Evolutionary conservation across 1,140 invertebrate genomes (phyloP).

Genomic region (Nephila pilipes): DNA sequence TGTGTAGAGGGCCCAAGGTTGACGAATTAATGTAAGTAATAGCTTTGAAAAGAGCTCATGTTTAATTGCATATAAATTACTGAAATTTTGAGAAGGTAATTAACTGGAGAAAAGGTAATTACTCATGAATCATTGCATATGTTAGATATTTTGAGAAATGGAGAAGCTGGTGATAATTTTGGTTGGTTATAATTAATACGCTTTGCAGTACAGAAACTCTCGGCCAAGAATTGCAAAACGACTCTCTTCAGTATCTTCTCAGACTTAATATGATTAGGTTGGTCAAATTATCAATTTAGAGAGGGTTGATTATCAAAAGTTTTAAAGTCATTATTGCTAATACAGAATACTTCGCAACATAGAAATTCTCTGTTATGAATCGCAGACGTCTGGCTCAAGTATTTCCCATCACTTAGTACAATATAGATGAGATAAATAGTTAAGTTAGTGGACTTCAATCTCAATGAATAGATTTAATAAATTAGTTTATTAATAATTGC

Average conservation of each 20-base stretch:
- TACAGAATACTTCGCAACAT: no score
- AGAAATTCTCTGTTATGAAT: no score
- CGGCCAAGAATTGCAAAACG: not conserved
- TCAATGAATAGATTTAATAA: no score
- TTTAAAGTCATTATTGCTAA: no score
- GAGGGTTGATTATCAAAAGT: no score
- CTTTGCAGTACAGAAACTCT: not conserved
- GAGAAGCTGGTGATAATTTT: not conserved
- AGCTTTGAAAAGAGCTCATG: slow-evolving; percentile 25
- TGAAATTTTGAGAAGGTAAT: slow-evolving; percentile 30
- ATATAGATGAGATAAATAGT: no score
- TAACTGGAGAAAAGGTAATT: slow-evolving; percentile 34
- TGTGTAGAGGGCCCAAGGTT: not conserved
- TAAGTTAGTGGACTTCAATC: no score
- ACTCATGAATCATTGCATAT: not conserved
- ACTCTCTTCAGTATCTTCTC: not conserved
- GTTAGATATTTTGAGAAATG: not conserved
- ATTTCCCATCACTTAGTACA: no score
- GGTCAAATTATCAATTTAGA: no score
- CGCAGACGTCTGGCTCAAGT: no score
- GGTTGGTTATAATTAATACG: not conserved
- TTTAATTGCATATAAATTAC: slow-evolving; percentile 23
- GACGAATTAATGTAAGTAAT: slow-evolving; percentile 39
- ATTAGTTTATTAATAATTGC: no score
- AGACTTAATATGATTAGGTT: not conserved